Base-by-base conservation (phyloP, 2,888 invertebrate genomes). In the Nomada goodeniana region DNA sequence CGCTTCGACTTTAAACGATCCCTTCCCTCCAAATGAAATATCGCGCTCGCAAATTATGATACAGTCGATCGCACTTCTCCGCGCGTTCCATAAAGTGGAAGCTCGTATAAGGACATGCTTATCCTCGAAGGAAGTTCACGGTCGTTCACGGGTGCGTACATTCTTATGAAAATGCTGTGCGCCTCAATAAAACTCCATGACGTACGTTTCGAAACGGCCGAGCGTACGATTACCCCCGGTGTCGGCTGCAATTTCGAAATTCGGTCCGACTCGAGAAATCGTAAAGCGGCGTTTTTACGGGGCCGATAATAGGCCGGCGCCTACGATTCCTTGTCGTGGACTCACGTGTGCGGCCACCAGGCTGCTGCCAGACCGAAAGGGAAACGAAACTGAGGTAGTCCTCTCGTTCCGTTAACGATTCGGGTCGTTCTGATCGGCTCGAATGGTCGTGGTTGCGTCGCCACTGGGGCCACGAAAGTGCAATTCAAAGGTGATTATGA, bases 271-370 rank as follows among this genome's bases (percentile, higher is more conserved):
- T 80, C 63, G 82, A 81, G 67, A 59, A 80, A 86, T 88, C 89
- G 74, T 91, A 91, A 91, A 91, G 84, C 80, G 82, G 70, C 55
- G 71, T 89, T 86, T 90, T 91, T 91, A 87, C 83, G 84, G 84
- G 80, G 80, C 88, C 85, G 89, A 91, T 91, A 90, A 91, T 89
- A 86, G 82, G 84, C 47, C 26, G 77, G 89, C 89, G 85, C 86
- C 88, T 89, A 88, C 88, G 88, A 87, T 72, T 42, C 10, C 20
- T 59, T n/a, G 59, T 26, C 18, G 52, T 13, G 64, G 59, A n/a
- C 47, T 64, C 55, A 52, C 61, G 50, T 50, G 65, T 53, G 71
- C 26, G 77, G 68, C 55, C 70, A 55, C 57, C n/a, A 47, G 75
- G 20, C 18, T 9, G 13, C n/a, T 42, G 60, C n/a, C 47, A 26